Evolutionary conservation across 2,888 invertebrate genomes (phyloP).

Genomic region (Drosophila barbarae): DNA sequence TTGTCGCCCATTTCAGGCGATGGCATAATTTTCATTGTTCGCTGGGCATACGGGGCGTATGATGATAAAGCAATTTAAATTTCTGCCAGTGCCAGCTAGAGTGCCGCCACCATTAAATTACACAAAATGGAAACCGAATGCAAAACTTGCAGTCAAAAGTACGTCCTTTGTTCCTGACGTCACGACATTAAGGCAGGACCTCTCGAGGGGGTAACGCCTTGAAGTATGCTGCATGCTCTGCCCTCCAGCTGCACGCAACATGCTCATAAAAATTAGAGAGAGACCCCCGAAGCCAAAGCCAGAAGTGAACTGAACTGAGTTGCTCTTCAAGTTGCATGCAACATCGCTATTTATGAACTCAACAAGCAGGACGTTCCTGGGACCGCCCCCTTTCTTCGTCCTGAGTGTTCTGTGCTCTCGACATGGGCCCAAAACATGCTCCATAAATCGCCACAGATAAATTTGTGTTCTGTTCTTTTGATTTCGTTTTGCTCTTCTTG

Average conservation of each 20-base stretch:
- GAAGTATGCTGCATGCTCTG: constrained; percentile 49
- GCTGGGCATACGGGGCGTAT: constrained; percentile 54
- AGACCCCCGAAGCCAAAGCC: constrained; percentile 6
- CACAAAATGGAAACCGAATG: constrained; percentile 32
- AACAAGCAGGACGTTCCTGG: constrained; percentile 51
- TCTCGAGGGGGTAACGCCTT: constrained; percentile 57
- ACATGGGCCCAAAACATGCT: constrained; percentile 45
- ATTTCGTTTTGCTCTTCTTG: constrained; percentile 23
- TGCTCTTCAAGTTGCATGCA: constrained; percentile 64
- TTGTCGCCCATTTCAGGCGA: constrained; percentile 1
- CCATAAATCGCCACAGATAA: constrained; percentile 72
- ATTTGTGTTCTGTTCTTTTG: constrained; percentile 57
- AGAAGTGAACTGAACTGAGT: constrained; percentile 18
- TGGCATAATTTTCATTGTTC: constrained; percentile 39
- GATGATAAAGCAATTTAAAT: constrained; percentile 55
- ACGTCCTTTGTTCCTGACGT: constrained; percentile 21
- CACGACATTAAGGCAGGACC: constrained; percentile 19
- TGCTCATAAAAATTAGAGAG: constrained; percentile 71
- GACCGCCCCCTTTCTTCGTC: constrained; percentile 32
- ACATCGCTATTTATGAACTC: constrained; percentile 74
- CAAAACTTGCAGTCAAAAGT: constrained; percentile 34
- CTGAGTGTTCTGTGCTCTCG: constrained; percentile 25
- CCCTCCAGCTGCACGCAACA: constrained; percentile 61
- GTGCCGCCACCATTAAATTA: constrained; percentile 42
- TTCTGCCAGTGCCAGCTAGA: constrained; percentile 25